These are phyloP conservation scores for Mobula birostris DNA, from an alignment of 2,113 vertebrate species.

Conservation along the genomic window DNA sequence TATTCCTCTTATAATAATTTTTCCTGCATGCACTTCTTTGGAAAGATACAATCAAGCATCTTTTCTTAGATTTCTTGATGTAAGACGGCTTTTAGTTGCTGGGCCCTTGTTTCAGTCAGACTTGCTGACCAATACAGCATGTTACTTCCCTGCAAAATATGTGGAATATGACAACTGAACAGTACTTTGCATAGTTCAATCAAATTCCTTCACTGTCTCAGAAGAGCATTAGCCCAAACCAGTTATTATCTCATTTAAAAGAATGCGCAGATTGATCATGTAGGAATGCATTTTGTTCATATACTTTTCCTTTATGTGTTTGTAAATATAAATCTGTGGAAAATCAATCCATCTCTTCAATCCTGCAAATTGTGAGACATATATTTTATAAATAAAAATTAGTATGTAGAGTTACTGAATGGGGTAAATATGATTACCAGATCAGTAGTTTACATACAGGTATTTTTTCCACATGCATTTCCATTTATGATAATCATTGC, in stretches of 20 bases:
- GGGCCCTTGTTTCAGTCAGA: too few relatives aligned
- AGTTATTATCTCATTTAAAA: neutral
- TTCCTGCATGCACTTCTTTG: neutral
- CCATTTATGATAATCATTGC: neutral
- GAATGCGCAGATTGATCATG: too few relatives aligned
- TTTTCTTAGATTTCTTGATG: neutral
- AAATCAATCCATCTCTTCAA: neutral
- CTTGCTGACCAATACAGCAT: too few relatives aligned
- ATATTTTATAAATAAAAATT: too few relatives aligned
- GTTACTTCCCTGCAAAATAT: too few relatives aligned
- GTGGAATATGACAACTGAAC: too few relatives aligned
- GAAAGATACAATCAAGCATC: neutral
- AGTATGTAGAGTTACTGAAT: neutral
- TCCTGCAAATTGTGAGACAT: neutral
- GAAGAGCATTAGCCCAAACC: neutral
- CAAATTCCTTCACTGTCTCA: neutral
- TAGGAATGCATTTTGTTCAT: too few relatives aligned
- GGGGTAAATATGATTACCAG: neutral
- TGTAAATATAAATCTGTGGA: neutral
- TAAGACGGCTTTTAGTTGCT: neutral
- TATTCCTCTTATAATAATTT: neutral
- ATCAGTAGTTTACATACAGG: neutral
- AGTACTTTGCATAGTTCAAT: too few relatives aligned
- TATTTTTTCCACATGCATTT: neutral
- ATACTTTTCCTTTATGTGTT: neutral